Conservation (phyloP, 2,888 invertebrate genomes). For the Lasioglossum marginatum region DNA sequence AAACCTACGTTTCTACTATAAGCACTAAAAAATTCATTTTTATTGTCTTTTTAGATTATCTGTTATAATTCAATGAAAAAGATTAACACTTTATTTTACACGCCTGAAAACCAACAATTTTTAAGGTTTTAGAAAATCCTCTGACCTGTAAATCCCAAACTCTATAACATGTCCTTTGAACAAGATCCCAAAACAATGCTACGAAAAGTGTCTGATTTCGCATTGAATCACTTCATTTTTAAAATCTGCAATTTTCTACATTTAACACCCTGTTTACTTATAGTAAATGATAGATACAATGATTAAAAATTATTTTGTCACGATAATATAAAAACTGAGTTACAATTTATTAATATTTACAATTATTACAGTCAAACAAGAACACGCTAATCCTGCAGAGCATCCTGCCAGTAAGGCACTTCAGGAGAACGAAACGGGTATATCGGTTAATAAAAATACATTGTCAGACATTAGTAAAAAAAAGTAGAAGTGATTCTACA, state of each 20-base stretch:
- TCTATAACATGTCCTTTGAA: no score
- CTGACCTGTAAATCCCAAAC: no score
- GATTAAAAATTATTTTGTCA: neutral
- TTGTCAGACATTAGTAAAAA: conserved; percentile 22
- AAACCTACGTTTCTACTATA: no score
- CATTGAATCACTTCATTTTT: neutral
- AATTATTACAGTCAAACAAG: conserved; percentile 37
- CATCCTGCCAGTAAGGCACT: neutral
- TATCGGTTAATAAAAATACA: neutral
- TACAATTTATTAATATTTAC: conserved; percentile 29
- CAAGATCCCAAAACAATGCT: no score
- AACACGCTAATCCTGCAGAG: conserved; percentile 1
- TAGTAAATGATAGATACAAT: neutral
- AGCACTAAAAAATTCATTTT: no score
- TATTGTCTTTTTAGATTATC: no score
- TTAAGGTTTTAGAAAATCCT: no score
- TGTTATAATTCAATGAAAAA: no score
- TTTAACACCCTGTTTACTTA: neutral
- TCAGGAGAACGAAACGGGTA: neutral
- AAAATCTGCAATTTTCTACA: neutral
- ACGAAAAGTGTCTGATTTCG: no score
- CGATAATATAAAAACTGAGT: neutral
- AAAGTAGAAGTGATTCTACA: neutral
- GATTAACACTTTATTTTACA: no score
- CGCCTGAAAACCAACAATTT: no score